Conservation (phyloP, 2,797 vertebrate species). For the Phoebastria nigripes region DNA sequence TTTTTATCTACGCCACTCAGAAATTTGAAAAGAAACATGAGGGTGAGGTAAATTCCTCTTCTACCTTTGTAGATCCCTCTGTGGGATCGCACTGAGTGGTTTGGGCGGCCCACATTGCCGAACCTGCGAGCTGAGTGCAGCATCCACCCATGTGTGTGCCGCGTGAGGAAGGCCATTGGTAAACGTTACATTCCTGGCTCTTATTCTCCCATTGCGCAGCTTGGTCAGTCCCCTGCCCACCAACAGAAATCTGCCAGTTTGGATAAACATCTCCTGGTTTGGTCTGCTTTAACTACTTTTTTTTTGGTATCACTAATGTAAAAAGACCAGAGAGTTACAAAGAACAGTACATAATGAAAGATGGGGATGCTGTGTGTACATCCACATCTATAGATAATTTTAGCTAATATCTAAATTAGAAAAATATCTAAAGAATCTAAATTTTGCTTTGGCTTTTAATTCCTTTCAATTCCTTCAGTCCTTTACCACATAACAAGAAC, state of each 20-base stretch:
- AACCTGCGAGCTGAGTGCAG: not conserved
- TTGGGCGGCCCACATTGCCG: not conserved
- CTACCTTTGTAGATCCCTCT: not conserved
- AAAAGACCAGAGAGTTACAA: not conserved
- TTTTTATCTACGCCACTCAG: not conserved
- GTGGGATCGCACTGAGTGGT: not conserved
- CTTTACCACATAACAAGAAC: constrained; percentile 14
- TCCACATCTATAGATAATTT: not conserved
- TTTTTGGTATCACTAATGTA: not conserved
- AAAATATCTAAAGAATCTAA: constrained; percentile 2
- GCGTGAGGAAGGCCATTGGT: not conserved
- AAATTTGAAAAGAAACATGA: not conserved
- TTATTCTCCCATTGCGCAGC: not conserved
- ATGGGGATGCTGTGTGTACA: not conserved
- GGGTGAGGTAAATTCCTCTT: not conserved
- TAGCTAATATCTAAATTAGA: not conserved
- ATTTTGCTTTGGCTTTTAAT: constrained; percentile 17
- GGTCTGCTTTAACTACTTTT: not conserved
- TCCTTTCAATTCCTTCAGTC: not conserved
- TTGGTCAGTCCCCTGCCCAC: not conserved
- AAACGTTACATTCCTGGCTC: not conserved
- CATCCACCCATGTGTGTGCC: accelerated
- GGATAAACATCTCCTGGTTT: not conserved
- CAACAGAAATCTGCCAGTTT: not conserved
- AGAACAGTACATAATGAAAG: not conserved